phyloP scores from a whole-genome alignment of 2,888 invertebrate species.

The Lysandra coridon region DNA sequence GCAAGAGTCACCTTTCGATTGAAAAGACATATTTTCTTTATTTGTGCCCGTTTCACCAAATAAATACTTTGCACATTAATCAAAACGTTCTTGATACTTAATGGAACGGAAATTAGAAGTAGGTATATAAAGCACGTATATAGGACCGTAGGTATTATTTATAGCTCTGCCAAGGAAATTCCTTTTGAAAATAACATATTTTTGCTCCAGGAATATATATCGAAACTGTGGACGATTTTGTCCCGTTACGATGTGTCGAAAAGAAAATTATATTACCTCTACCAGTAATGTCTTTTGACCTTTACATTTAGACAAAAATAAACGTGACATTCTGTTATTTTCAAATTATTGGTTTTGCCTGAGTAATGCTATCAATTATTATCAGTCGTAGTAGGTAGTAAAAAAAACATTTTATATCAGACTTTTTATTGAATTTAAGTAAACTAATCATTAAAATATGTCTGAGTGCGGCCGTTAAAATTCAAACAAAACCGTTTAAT shows the following conservation, averaged over 20 bases:
- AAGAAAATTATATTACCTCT: conserved; percentile 5
- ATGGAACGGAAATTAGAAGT: conserved; percentile 27
- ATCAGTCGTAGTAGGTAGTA: no score
- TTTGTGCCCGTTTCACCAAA: background rate
- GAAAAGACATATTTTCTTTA: conserved; percentile 4
- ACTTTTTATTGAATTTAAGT: no score
- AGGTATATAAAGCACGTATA: conserved; percentile 5
- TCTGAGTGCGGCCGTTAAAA: background rate
- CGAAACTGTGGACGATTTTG: background rate
- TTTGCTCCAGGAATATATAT: conserved; percentile 11
- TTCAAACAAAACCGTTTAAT: background rate
- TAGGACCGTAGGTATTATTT: conserved; percentile 23
- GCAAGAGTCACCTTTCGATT: background rate
- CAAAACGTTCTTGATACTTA: conserved; percentile 23
- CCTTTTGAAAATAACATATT: conserved; percentile 1
- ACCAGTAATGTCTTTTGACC: background rate
- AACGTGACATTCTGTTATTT: background rate
- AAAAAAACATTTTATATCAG: no score
- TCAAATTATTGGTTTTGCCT: no score
- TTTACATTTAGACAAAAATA: background rate
- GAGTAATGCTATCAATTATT: no score
- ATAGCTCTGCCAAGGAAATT: conserved; percentile 11
- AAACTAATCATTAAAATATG: no score
- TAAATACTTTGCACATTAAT: conserved; percentile 17
- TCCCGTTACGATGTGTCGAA: background rate